Conservation (phyloP, 92 coral and sea anemone genomes). For the Zoanthus sociatus region DNA sequence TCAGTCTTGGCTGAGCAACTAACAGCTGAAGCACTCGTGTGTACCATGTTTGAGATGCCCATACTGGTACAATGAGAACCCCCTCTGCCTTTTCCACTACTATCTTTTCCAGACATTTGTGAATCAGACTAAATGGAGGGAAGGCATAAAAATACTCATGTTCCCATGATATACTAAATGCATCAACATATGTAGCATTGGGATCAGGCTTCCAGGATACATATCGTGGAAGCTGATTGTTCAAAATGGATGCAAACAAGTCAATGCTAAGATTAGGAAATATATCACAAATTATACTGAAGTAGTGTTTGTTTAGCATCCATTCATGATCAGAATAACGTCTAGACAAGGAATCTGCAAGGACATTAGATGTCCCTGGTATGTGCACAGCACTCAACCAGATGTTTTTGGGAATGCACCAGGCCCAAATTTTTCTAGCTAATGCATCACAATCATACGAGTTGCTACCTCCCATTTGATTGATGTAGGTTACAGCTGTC, state of each 20-base stretch:
- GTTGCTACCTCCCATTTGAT: slow-evolving; percentile 56
- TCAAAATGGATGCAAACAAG: not conserved
- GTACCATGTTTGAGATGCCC: slow-evolving; percentile 57
- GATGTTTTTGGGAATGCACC: slow-evolving; percentile 21
- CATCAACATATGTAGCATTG: slow-evolving; percentile 35
- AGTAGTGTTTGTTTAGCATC: slow-evolving; percentile 40
- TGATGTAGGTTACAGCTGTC: slow-evolving; percentile 48
- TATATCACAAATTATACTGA: slow-evolving; percentile 29
- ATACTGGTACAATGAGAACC: no score
- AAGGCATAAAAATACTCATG: slow-evolving; percentile 53
- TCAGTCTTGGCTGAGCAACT: slow-evolving; percentile 38
- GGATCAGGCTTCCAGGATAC: slow-evolving; percentile 57
- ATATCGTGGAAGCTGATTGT: slow-evolving; percentile 33
- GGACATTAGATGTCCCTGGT: slow-evolving; percentile 56
- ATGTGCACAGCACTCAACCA: slow-evolving; percentile 41
- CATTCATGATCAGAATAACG: slow-evolving; percentile 57
- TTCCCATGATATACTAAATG: slow-evolving; percentile 44
- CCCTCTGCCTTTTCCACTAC: slow-evolving; percentile 42
- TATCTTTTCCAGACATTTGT: slow-evolving; percentile 49
- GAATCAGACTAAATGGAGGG: slow-evolving; percentile 64
- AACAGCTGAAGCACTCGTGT: slow-evolving; percentile 36
- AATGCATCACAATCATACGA: slow-evolving; percentile 44
- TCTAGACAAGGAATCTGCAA: slow-evolving; percentile 61
- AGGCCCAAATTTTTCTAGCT: slow-evolving; percentile 52
- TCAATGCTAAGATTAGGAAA: not conserved